Evolutionary conservation across 2,113 vertebrate genomes (phyloP).

Genomic region (Bos indicus): DNA sequence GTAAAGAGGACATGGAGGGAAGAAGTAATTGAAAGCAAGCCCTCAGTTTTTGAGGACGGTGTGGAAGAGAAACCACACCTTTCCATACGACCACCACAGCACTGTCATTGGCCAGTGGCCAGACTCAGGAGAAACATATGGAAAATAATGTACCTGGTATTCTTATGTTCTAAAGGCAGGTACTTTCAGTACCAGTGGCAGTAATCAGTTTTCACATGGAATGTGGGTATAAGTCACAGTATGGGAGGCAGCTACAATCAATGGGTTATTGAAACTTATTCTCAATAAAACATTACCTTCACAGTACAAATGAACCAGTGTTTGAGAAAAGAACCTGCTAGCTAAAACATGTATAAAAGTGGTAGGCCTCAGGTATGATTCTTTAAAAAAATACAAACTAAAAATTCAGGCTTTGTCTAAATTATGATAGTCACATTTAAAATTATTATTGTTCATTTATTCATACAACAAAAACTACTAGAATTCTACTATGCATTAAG

Average conservation of each 20-base stretch:
- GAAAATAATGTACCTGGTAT: background rate
- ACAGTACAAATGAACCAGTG: background rate
- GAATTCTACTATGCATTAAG: background rate
- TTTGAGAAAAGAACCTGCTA: background rate
- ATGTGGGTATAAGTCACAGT: background rate
- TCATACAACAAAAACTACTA: background rate
- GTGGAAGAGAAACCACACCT: background rate
- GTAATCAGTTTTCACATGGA: background rate
- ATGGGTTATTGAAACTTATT: background rate
- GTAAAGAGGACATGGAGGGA: background rate
- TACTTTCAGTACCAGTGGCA: background rate
- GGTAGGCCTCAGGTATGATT: background rate
- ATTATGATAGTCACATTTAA: background rate
- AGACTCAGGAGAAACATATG: background rate
- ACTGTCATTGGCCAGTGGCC: background rate
- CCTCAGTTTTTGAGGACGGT: background rate
- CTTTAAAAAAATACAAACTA: background rate
- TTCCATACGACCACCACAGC: background rate
- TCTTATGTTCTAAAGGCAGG: background rate
- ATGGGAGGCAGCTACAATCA: background rate
- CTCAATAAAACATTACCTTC: background rate
- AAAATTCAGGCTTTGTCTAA: background rate
- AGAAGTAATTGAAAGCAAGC: background rate
- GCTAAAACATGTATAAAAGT: background rate
- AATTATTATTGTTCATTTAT: background rate